Conservation (phyloP, 1,140 invertebrate genomes). For the Drosophila tani region DNA sequence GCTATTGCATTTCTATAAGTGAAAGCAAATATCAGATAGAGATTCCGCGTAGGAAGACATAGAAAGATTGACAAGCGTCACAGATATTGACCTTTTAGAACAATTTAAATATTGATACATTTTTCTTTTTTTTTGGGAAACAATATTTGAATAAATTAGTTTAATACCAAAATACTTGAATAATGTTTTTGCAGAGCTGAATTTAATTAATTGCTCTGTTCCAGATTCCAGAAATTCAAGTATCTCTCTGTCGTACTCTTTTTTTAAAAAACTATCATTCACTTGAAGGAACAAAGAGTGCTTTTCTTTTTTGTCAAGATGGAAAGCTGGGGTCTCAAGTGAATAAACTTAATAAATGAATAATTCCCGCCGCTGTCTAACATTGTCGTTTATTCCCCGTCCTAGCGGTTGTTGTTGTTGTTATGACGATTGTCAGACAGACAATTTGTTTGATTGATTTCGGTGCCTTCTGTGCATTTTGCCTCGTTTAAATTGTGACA, state of each 20-base stretch:
- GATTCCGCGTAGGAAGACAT: background rate
- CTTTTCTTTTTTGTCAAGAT: conserved; percentile 7
- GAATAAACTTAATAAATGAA: conserved; percentile 26
- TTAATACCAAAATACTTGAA: background rate
- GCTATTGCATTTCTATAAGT: background rate
- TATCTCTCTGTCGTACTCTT: background rate
- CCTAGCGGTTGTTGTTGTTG: conserved; percentile 2
- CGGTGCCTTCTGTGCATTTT: conserved; percentile 42
- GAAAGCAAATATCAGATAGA: background rate
- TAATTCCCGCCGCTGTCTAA: conserved; percentile 20
- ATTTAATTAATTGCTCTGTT: conserved; percentile 8
- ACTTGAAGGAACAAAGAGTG: conserved; percentile 19
- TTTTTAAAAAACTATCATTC: conserved; percentile 11
- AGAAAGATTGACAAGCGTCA: background rate
- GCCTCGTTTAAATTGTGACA: conserved; percentile 55
- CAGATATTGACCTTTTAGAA: background rate
- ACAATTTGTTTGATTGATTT: conserved; percentile 67
- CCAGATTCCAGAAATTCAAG: conserved; percentile 2
- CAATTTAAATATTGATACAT: background rate
- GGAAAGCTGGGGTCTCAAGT: conserved; percentile 9
- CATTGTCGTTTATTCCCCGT: conserved; percentile 15
- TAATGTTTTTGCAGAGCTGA: background rate
- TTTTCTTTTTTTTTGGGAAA: too few species aligned
- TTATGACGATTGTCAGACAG: conserved; percentile 11
- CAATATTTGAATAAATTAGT: background rate